Evolutionary conservation across 2,113 vertebrate species (phyloP), one percentile per base, ranked within the genome.

Genomic region (Nothocercus nigrocapillus): DNA sequence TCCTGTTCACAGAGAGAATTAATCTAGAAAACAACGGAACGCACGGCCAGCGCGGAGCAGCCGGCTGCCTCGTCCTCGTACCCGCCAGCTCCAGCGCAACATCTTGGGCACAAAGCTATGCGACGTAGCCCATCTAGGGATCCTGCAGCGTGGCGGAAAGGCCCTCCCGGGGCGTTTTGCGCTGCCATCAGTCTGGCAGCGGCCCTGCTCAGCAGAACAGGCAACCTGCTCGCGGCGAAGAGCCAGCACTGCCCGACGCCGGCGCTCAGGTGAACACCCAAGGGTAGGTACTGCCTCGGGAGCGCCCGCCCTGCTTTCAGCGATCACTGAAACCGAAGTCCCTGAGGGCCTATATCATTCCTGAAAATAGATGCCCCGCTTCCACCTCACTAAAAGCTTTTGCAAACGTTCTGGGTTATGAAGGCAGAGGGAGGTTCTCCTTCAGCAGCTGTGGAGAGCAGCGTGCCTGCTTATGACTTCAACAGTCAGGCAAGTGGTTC

Each of bases 261-360:
- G 44, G 36, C 56, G 68, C 58, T 61, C 32, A 51, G 14, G 56
- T 25, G 58, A 14, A 54, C 16, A 16, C 8, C 9, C 36, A 91
- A 76, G 72, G 68, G 30, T 51, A 69, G 14, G 5, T 32, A 38
- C 32, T 28, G 59, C 17, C 88, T 77, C 69, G 19, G 53, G 12
- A 77, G 16, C 3, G 0, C 28, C 73, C 62, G 13, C 34, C 62
- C 69, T 40, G 22, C 11, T 78, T 78, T 47, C 36, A 68, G 82
- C 38, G 30, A 32, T 45, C 11, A 56, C 11, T 2, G 18, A 81
- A 34, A 61, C 0, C 0, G 3, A 61, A 27, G 36, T 34, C 45
- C 49, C 49, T 42, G 47, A 77, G 34, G n/a, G n/a, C 8, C 70
- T 42, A 17, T 63, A 30, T 67, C 42, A 59, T 5, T 62, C 32